Evolutionary conservation across 2,888 invertebrate species (phyloP).

Genomic region (Rhopalosiphum nymphaeae): DNA sequence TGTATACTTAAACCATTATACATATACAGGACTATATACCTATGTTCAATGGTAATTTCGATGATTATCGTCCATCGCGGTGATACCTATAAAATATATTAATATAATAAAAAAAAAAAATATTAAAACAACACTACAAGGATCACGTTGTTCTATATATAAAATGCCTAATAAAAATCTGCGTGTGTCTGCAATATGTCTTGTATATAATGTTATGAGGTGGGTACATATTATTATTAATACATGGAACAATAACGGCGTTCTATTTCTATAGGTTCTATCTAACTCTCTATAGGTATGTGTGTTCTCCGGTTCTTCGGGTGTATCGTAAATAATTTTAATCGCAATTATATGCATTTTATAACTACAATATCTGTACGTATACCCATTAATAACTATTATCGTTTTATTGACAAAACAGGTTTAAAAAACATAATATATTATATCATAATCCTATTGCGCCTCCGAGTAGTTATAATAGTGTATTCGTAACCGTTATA

Average conservation of each 20-base stretch:
- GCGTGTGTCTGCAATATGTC: neutral
- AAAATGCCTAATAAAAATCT: neutral
- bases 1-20: neutral
- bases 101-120: neutral
- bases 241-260: neutral
- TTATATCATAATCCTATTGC: neutral
- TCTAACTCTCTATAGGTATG: neutral
- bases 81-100: neutral
- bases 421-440: constrained; percentile 34
- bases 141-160: neutral
- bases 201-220: neutral
- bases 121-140: neutral
- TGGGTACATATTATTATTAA: neutral
- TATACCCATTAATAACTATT: constrained; percentile 42
- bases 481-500: constrained; percentile 24
- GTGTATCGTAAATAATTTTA: constrained; percentile 39
- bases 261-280: neutral
- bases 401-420: constrained; percentile 52
- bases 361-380: neutral
- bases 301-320: neutral
- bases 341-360: constrained; percentile 27
- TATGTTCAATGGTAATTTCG: neutral
- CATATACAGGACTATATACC: neutral
- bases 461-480: neutral
- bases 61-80: neutral